A percentile compares a stretch with the other conserved stretches of the same genome.
These are phyloP conservation scores for Antheraea yamamai DNA, from an alignment of 2,888 invertebrate genomes.

Conservation along the genomic window DNA sequence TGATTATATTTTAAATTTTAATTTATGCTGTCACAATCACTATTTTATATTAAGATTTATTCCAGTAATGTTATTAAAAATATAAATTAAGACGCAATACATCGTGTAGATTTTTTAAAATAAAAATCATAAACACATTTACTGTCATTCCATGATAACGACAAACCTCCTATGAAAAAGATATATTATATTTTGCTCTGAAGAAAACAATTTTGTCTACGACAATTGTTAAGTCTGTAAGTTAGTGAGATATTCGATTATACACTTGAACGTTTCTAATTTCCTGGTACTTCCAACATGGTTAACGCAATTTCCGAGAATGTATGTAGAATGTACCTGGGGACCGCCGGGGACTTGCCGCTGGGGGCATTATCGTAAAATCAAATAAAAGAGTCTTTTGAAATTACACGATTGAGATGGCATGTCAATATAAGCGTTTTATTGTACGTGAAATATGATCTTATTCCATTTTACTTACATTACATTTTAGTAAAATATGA, in stretches of 20 bases:
- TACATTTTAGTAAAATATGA: background rate
- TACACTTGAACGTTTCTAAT: constrained; percentile 80
- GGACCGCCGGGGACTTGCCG: constrained; percentile 52
- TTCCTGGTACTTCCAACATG: constrained; percentile 78
- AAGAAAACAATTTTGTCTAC: constrained; percentile 39
- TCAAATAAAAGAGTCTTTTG: constrained; percentile 68
- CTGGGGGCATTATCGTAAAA: constrained; percentile 68
- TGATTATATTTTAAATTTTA: no score
- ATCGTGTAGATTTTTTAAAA: background rate
- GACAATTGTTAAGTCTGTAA: constrained; percentile 64
- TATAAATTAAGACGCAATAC: background rate
- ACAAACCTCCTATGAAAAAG: background rate
- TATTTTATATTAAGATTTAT: no score
- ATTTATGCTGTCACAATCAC: no score
- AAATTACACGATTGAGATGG: constrained; percentile 64
- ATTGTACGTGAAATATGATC: constrained; percentile 6
- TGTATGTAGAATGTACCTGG: constrained; percentile 68
- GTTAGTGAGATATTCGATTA: constrained; percentile 75
- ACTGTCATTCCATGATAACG: background rate
- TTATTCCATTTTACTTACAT: constrained; percentile 5
- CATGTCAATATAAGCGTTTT: constrained; percentile 42
- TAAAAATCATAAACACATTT: background rate
- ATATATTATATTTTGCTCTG: constrained; percentile 11
- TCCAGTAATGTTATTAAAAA: background rate
- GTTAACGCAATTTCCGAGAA: constrained; percentile 80